Percentiles rank a stretch among this genome's conserved stretches.
phyloP scores from a whole-genome alignment of 2,797 vertebrate species.

The Cephalopachus bancanus region DNA sequence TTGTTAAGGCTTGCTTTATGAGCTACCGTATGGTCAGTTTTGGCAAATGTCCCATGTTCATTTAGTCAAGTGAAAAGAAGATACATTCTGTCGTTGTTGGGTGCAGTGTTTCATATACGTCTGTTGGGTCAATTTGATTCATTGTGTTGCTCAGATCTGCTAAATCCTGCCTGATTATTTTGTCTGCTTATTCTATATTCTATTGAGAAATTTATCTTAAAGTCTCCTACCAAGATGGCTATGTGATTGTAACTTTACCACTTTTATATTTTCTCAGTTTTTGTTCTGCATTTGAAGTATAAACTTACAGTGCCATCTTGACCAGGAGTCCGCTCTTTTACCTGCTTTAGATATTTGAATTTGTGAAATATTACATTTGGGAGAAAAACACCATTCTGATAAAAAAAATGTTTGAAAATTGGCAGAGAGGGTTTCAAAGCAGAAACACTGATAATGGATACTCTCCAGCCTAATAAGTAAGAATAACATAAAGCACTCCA shows the following conservation, averaged over 20 bases:
- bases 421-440: not conserved
- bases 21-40: not conserved
- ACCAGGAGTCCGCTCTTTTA: not conserved
- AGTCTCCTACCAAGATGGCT: not conserved
- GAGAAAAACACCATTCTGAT: too few relatives aligned
- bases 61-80: not conserved
- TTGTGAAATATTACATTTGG: not conserved
- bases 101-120: not conserved
- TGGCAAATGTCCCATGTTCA: not conserved
- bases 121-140: not conserved
- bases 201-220: not conserved
- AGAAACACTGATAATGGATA: rapidly evolving
- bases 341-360: not conserved
- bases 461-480: not conserved
- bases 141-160: not conserved
- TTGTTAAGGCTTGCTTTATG: not conserved
- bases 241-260: not conserved
- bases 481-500: rapidly evolving
- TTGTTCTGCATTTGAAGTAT: not conserved
- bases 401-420: not conserved
- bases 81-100: rapidly evolving
- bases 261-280: not conserved
- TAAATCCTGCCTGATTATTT: not conserved
- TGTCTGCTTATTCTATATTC: not conserved
- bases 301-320: not conserved